Evolutionary conservation across 2,888 invertebrate species (phyloP).

Genomic region (Troides helena): DNA sequence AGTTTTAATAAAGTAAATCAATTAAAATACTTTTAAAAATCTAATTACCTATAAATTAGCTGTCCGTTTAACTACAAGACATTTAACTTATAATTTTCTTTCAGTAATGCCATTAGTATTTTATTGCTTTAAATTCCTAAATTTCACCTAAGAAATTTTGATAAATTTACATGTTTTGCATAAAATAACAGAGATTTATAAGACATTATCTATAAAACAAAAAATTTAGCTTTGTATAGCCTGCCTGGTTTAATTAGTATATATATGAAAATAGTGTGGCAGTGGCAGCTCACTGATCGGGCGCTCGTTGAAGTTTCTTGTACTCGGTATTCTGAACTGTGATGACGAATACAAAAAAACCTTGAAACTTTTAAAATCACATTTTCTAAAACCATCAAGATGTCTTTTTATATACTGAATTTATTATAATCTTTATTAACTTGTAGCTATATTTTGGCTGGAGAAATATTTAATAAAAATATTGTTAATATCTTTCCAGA

Average conservation of each 20-base stretch:
- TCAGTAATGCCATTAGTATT: not conserved
- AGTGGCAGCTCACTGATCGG: not conserved
- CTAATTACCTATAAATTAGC: not conserved
- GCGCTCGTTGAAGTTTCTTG: not conserved
- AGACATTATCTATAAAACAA: not conserved
- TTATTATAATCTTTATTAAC: no score
- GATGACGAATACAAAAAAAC: not conserved
- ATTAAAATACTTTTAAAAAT: slow-evolving; percentile 2
- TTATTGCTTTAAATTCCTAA: not conserved
- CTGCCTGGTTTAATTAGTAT: not conserved
- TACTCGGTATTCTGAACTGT: not conserved
- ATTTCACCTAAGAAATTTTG: not conserved
- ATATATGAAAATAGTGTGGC: not conserved
- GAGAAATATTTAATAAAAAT: no score
- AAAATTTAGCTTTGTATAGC: no score
- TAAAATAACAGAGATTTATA: not conserved
- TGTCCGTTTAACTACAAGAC: not conserved
- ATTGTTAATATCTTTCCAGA: no score
- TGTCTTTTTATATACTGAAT: no score
- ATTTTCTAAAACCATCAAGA: no score
- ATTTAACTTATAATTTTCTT: not conserved
- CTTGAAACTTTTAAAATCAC: no score
- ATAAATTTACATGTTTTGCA: not conserved
- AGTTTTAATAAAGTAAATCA: not conserved
- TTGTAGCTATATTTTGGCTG: no score